These are phyloP conservation scores for Gadopsis bispinosus DNA, from an alignment of 2,797 vertebrate genomes.

Conservation along the genomic window DNA sequence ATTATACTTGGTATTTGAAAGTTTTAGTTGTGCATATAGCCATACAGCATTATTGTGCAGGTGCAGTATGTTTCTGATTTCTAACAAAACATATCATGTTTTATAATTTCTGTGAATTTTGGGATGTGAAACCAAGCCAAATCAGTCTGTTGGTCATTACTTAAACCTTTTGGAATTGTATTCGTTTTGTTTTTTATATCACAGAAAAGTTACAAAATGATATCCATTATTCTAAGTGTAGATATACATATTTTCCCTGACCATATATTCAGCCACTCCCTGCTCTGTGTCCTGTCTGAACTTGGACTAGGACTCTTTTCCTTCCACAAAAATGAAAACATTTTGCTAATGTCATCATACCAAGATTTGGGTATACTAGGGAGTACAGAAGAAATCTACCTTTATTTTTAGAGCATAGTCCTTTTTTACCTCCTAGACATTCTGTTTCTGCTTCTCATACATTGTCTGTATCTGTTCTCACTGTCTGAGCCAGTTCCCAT, in stretches of 20 bases:
- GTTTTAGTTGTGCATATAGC: not conserved
- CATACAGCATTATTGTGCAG: not conserved
- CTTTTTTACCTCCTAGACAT: not conserved
- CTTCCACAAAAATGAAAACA: constrained; percentile 5
- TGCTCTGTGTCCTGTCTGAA: not conserved
- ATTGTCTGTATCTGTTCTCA: not conserved
- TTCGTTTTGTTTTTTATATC: not conserved
- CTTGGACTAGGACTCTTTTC: not conserved
- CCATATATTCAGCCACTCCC: not conserved
- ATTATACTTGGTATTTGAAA: not conserved
- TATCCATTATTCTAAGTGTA: not conserved
- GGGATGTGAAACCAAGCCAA: constrained; percentile 3
- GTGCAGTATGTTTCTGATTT: not conserved
- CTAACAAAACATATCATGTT: not conserved
- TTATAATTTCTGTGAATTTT: not conserved
- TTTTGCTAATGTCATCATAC: not conserved
- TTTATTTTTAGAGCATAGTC: not conserved
- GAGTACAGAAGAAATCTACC: not conserved
- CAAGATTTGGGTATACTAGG: not conserved
- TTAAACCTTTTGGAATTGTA: not conserved
- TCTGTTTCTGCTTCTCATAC: not conserved
- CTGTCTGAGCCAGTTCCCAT: constrained; percentile 14
- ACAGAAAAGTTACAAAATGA: not conserved
- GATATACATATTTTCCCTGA: not conserved
- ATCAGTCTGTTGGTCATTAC: not conserved